phyloP scores from a whole-genome alignment of 2,797 vertebrate species.

The Hydrophis major region DNA sequence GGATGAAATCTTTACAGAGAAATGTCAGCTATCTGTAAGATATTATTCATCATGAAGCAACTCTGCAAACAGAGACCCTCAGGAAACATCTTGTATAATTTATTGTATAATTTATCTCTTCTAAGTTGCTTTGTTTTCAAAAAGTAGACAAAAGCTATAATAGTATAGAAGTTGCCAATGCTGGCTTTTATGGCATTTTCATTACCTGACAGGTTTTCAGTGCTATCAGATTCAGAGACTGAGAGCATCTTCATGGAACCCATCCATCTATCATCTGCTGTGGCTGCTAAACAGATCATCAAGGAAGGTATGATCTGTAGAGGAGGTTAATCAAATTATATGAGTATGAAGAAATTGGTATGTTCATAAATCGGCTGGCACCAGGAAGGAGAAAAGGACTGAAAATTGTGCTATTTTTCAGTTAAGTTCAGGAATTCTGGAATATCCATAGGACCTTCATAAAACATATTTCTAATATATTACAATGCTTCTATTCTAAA shows the following conservation, averaged over 20 bases:
- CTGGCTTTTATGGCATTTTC: conserved; percentile 27
- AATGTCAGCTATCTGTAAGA: background rate
- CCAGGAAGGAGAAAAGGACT: background rate
- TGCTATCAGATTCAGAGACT: conserved; percentile 84
- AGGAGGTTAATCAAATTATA: conserved; percentile 9
- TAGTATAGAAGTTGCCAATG: conserved; percentile 2
- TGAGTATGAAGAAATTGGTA: background rate
- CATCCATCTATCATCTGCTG: conserved; percentile 90
- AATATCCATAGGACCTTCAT: background rate
- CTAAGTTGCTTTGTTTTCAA: conserved; percentile 16
- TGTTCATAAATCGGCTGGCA: background rate
- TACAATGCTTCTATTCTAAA: background rate
- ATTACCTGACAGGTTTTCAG: conserved; percentile 77
- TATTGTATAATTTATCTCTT: background rate
- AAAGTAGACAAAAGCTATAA: background rate
- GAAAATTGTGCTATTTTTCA: background rate
- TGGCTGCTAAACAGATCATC: conserved; percentile 94
- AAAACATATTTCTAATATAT: background rate
- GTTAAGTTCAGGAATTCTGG: background rate
- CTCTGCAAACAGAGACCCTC: background rate
- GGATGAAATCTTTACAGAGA: background rate
- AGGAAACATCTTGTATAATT: background rate
- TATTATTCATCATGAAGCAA: background rate
- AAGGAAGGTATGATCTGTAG: conserved; percentile 80
- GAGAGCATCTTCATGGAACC: conserved; percentile 98